phyloP scores from a whole-genome alignment of 23 tunicate species.

The Styela clava region DNA sequence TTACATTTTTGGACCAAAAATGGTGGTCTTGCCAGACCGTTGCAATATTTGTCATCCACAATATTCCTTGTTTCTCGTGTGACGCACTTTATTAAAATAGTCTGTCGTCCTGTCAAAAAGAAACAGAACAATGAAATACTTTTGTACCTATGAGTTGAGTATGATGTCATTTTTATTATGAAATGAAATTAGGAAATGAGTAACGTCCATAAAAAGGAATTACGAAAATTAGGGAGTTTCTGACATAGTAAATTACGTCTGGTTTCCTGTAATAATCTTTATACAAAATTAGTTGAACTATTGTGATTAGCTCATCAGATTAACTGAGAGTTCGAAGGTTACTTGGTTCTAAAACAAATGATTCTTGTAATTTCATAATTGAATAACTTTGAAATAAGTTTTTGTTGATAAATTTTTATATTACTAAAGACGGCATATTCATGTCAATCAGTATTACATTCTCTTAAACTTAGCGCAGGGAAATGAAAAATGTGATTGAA shows the following conservation, averaged over 20 bases:
- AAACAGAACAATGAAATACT: not conserved
- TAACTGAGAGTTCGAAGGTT: no score
- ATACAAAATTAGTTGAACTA: not conserved
- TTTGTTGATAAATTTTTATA: no score
- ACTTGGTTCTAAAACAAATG: no score
- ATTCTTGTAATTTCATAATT: no score
- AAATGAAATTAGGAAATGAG: not conserved
- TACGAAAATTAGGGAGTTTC: not conserved
- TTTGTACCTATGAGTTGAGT: not conserved
- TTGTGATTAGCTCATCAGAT: no score
- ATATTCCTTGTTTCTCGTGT: constrained; percentile 20
- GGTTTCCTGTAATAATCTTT: not conserved
- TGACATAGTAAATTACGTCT: not conserved
- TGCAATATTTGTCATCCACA: constrained; percentile 41
- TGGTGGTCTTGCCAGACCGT: constrained; percentile 35
- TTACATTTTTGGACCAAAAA: constrained; percentile 37
- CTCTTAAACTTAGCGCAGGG: no score
- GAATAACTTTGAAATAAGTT: no score
- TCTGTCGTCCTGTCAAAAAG: constrained; percentile 42
- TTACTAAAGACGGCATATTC: no score
- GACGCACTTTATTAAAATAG: constrained; percentile 30
- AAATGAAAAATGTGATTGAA: no score
- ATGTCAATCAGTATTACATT: no score
- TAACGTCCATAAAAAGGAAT: not conserved
- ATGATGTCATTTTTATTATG: not conserved